Base-by-base conservation (phyloP, 2,888 invertebrate species). In the Lycocerus yunnanus region DNA sequence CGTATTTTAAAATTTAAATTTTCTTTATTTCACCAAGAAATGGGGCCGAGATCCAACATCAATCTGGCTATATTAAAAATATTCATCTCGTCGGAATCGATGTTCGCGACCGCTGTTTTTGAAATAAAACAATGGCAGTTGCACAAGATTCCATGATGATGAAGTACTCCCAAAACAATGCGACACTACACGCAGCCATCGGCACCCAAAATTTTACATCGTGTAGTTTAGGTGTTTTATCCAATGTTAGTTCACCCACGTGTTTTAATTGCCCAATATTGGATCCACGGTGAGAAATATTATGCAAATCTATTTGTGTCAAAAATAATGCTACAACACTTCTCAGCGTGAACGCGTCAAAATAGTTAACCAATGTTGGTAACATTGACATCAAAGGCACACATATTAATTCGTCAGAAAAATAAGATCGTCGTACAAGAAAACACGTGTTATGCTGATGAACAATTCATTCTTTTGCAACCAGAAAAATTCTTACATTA, bases 391-490 rank as follows among this genome's bases (percentile, higher is more conserved):
- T 43, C 21, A 21, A 21, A 21, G 21, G 21, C 21, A 21, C 21
- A 21, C 9, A 43, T 43, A 43, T 43, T 43, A 43, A 43, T 43
- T 43, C 43, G 43, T 43, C 13, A 43, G 43, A 43, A 43, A 43
- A 43, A 43, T 43, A n/a, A 43, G 27, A 43, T 43, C 27, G n/a
- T n/a, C 27, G 27, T 43, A 43, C 75, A 80, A 73, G 80, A 80
- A 80, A 80, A 80, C 80, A 80, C 78, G 80, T 80, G 80, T 80
- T 80, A 78, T 77, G 77, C 78, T 73, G 80, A 80, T 78, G 78
- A 80, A 80, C 80, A 80, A 80, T 80, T 76, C 79, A 78, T 80
- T 78, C 76, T 75, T 76, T 77, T 78, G 76, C 77, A 74, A 72
- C 69, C 75, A 77, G 78, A 78, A 77, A 77, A 78, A 72, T 76